These are phyloP conservation scores for Malthinus flaveolus DNA, from an alignment of 2,888 invertebrate genomes.

Conservation along the genomic window DNA sequence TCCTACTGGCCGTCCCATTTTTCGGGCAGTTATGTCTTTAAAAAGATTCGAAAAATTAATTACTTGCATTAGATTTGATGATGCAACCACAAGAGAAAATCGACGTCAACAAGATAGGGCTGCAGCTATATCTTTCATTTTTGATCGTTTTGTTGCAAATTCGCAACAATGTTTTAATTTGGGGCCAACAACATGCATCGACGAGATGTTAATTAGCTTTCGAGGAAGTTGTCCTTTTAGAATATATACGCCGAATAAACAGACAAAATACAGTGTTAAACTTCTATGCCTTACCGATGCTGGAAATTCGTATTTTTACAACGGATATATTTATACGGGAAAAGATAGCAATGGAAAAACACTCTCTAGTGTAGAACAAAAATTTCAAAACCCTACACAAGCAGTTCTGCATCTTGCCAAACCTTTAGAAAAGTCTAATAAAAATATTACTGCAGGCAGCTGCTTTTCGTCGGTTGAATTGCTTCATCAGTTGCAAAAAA, in stretches of 20 bases:
- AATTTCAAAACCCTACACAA: too few species aligned
- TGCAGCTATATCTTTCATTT: conserved; percentile 25
- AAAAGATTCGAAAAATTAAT: conserved; percentile 32
- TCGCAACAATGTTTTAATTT: conserved; percentile 11
- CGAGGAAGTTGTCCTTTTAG: conserved; percentile 18
- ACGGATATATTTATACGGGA: conserved; percentile 32
- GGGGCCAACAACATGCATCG: conserved; percentile 17
- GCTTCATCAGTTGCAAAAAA: neutral
- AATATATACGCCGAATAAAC: conserved; percentile 36
- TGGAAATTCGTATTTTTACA: conserved; percentile 28
- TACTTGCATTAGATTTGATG: conserved; percentile 34
- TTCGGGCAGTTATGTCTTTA: conserved; percentile 31
- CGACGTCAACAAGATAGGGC: conserved; percentile 23
- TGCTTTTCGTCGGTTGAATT: neutral
- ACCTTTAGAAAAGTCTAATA: too few species aligned
- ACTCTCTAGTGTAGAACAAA: too few species aligned
- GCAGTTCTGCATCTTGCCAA: too few species aligned
- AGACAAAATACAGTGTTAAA: conserved; percentile 39
- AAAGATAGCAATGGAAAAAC: neutral
- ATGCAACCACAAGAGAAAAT: conserved; percentile 25
- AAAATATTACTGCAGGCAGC: neutral
- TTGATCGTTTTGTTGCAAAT: conserved; percentile 18
- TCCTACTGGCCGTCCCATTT: conserved; percentile 34
- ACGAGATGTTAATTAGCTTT: conserved; percentile 26
- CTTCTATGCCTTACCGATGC: conserved; percentile 35